A percentile compares a stretch with the other conserved stretches of the same genome.
Conservation (phyloP, 1,140 invertebrate genomes). For the Drosophila saltans region DNA sequence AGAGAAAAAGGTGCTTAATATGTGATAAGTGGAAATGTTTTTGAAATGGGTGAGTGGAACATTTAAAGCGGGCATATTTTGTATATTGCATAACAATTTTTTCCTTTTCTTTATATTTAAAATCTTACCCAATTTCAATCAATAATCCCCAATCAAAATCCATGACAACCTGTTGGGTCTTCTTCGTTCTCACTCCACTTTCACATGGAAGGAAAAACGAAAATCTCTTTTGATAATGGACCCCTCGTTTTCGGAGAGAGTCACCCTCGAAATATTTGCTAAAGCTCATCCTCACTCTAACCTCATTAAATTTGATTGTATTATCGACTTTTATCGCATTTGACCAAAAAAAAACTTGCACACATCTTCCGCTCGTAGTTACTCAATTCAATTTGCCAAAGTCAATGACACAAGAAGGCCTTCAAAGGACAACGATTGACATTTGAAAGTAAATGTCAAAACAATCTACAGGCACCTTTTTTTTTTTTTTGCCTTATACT, state of each 20-base stretch:
- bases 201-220: neutral
- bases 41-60: constrained; percentile 3
- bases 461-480: constrained; percentile 74
- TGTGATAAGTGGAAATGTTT: constrained; percentile 55
- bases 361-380: constrained; percentile 6
- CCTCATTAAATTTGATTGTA: constrained; percentile 77
- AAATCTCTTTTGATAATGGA: constrained; percentile 57
- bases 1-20: constrained; percentile 66
- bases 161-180: constrained; percentile 71
- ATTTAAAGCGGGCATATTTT: constrained; percentile 5
- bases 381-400: constrained; percentile 70
- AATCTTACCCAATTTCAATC: constrained; percentile 3
- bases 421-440: constrained; percentile 62
- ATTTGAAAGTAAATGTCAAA: constrained; percentile 79
- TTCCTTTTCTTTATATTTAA: neutral
- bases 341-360: constrained; percentile 52
- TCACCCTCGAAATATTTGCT: constrained; percentile 36
- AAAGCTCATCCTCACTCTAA: constrained; percentile 42
- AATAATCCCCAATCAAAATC: constrained; percentile 54
- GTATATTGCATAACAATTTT: neutral
- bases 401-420: constrained; percentile 38
- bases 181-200: constrained; percentile 10
- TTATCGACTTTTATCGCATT: constrained; percentile 77
- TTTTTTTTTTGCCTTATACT: constrained; percentile 22
- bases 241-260: constrained; percentile 10